Base-by-base conservation (phyloP, 2,888 invertebrate genomes). In the Limnephilus marmoratus region DNA sequence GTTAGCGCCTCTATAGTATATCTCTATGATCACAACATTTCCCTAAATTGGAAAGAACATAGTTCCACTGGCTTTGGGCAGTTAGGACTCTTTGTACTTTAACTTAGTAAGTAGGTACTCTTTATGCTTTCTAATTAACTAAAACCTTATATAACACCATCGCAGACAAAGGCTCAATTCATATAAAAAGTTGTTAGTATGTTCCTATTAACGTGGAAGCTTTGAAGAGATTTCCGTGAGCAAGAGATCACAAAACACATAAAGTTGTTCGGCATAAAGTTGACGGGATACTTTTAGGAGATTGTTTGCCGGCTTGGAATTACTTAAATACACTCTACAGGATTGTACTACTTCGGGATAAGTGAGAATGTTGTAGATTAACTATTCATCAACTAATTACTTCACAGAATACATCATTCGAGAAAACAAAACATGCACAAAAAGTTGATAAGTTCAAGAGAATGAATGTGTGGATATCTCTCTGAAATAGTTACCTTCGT, bases 231-330 rank as follows among this genome's bases (percentile, higher is more conserved):
- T 68, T 68, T 68, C 9, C 68, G n/a, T n/a, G 37, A 83, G 83
- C 11, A 3, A n/a, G 12, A 86, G 49, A 86, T 45, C 45, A 15
- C 85, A 86, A 85, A 86, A 86, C 85, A 13, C 49, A 41, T 85
- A 37, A 86, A 86, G 45, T 86, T 86, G 85, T 41, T 86, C 37
- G 45, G 13, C 45, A 45, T 41, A n/a, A 86, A 86, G 45, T 45
- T 45, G 85, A 41, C 41, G 11, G 85, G 49, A 86, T 45, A 41
- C 45, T 49, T 83, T 86, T 45, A 24, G 45, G n/a, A n/a, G 49
- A 49, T 45, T 45, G 29, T 45, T 86, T 86, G 15, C n/a, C 29
- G 29, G 15, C 41, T 37, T 49, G 82, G 34, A 82, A 34, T 82
- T 34, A 82, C 82, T 34, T 31, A 31, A 82, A 31, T 82, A 15